phyloP scores from a whole-genome alignment of 2,113 vertebrate species.

The Xenopus tropicalis region UCB_Xtro_10.0 CM004444.2:158317001-158317500 shows the following conservation, averaged over 20 bases:
- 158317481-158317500: too few relatives aligned
- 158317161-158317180: conserved; percentile 73
- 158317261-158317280: too few relatives aligned
- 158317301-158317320: too few relatives aligned
- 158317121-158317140: conserved; percentile 31
- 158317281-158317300: too few relatives aligned
- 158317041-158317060: conserved; percentile 82
- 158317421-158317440: too few relatives aligned
- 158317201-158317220: conserved; percentile 83
- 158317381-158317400: too few relatives aligned
- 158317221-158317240: conserved; percentile 79
- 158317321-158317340: too few relatives aligned
- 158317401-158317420: too few relatives aligned
- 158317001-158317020: conserved; percentile 85
- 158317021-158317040: conserved; percentile 87
- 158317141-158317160: conserved; percentile 80
- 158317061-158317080: conserved; percentile 3
- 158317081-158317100: not conserved
- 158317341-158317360: too few relatives aligned
- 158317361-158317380: too few relatives aligned
- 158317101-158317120: conserved; percentile 7
- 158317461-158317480: too few relatives aligned
- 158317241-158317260: not conserved
- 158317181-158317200: conserved; percentile 66
- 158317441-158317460: too few relatives aligned